Percentiles rank a stretch among this genome's conserved stretches.
phyloP scores from a whole-genome alignment of 1,140 invertebrate genomes.

The Drosophila persimilis region DNA sequence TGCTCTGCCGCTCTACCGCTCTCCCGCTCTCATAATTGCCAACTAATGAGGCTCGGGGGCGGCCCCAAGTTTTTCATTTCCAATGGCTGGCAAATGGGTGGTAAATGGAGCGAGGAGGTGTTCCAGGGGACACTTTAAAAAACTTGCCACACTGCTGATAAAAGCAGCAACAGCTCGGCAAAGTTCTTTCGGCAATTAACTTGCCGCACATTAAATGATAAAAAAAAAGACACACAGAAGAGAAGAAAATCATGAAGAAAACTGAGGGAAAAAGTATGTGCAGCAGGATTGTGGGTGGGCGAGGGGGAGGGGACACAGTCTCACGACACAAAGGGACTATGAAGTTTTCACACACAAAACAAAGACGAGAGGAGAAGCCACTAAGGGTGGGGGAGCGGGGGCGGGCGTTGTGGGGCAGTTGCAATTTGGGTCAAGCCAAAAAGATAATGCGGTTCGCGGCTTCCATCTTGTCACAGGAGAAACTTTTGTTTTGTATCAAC shows the following conservation, averaged over 20 bases:
- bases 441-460: conserved; percentile 65
- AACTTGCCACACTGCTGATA: conserved; percentile 49
- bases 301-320: neutral
- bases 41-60: conserved; percentile 50
- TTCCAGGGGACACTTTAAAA: conserved; percentile 34
- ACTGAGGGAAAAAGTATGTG: no score
- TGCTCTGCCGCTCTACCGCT: no score
- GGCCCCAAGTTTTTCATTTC: conserved; percentile 31
- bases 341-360: conserved; percentile 52
- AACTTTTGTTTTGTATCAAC: conserved; percentile 48
- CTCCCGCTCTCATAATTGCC: conserved; percentile 46
- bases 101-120: neutral
- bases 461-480: conserved; percentile 29
- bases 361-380: conserved; percentile 21
- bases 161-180: conserved; percentile 51
- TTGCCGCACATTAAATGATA: conserved; percentile 70
- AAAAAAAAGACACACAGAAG: conserved; percentile 28
- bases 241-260: neutral
- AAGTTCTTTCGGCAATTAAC: conserved; percentile 71
- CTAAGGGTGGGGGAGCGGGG: conserved; percentile 9
- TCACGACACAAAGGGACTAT: conserved; percentile 32
- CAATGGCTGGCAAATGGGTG: neutral
- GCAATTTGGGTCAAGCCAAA: conserved; percentile 72
- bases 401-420: conserved; percentile 14
- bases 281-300: neutral